Evolutionary conservation across 1,140 invertebrate genomes (phyloP).

Genomic region (Akabosia matsudoensis): DNA sequence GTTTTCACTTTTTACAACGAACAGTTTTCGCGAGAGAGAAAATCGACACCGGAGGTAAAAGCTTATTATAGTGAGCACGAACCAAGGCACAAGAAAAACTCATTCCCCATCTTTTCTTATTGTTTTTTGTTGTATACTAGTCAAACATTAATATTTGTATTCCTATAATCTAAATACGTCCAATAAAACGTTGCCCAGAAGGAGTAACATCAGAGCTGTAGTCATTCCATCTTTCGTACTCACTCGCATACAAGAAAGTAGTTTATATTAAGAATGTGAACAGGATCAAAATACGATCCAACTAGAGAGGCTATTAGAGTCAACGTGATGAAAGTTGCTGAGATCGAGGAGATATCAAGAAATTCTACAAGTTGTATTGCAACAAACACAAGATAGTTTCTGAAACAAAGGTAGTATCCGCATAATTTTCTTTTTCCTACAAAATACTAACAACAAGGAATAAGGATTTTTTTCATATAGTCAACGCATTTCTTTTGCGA

Average conservation of each 20-base stretch:
- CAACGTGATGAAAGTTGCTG: background rate
- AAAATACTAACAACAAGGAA: too few relatives aligned
- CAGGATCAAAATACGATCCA: too few relatives aligned
- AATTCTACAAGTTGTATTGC: constrained; percentile 17
- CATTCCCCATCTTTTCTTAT: constrained; percentile 9
- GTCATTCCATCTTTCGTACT: background rate
- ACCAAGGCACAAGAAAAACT: constrained; percentile 5
- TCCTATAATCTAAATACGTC: background rate
- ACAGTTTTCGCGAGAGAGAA: too few relatives aligned
- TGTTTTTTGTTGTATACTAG: background rate
- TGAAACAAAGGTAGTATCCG: background rate
- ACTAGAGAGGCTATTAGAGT: background rate
- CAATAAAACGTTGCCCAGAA: background rate
- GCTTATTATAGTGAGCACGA: constrained; percentile 1
- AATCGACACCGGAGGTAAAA: background rate
- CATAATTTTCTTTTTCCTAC: too few relatives aligned
- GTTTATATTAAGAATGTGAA: too few relatives aligned
- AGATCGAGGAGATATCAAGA: background rate
- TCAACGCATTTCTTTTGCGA: too few relatives aligned
- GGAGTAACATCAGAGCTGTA: background rate
- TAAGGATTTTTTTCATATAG: too few relatives aligned
- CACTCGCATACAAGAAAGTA: background rate
- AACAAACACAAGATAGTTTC: background rate
- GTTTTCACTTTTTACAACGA: too few relatives aligned
- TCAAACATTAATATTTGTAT: background rate